Conservation (phyloP, 2,888 invertebrate genomes). For the Drosophila basisetae region DNA sequence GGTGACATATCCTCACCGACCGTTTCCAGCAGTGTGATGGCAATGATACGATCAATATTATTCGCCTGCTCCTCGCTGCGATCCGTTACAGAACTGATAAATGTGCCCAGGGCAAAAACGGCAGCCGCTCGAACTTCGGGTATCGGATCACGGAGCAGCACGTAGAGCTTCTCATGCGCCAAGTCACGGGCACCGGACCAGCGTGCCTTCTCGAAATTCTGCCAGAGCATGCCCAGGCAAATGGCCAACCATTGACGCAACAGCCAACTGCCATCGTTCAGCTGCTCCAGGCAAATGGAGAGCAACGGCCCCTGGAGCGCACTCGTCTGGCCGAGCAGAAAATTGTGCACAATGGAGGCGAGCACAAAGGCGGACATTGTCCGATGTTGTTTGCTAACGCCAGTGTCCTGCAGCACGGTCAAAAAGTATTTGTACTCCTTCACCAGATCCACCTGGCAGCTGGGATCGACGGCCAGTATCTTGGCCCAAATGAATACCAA, state of each 20-base stretch:
- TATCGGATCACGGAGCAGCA: slow-evolving; percentile 91
- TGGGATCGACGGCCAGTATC: slow-evolving; percentile 98
- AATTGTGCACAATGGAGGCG: slow-evolving; percentile 96
- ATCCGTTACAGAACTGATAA: slow-evolving; percentile 93
- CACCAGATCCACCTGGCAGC: slow-evolving; percentile 97
- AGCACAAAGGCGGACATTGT: slow-evolving; percentile 98
- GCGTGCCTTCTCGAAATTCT: slow-evolving; percentile 93
- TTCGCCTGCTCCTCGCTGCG: slow-evolving; percentile 97
- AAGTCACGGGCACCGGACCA: slow-evolving; percentile 98
- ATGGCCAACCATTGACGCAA: slow-evolving; percentile 96
- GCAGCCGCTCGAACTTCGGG: slow-evolving; percentile 97
- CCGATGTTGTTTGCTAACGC: slow-evolving; percentile 93
- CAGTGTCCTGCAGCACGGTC: slow-evolving; percentile 94
- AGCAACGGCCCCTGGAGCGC: slow-evolving; percentile 95
- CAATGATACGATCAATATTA: slow-evolving; percentile 96
- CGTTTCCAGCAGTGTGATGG: slow-evolving; percentile 92
- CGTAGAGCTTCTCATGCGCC: slow-evolving; percentile 97
- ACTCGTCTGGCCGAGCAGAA: slow-evolving; percentile 94
- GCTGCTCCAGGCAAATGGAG: slow-evolving; percentile 95
- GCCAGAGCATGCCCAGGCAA: slow-evolving; percentile 95
- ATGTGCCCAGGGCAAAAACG: slow-evolving; percentile 97
- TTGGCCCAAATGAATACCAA: slow-evolving; percentile 99
- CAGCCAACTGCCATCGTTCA: slow-evolving; percentile 89
- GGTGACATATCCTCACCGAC: slow-evolving; percentile 94
- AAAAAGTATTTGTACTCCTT: slow-evolving; percentile 98